A percentile compares a stretch with the other conserved stretches of the same genome.
Conservation (phyloP, 2,113 vertebrate genomes). For the Eleginops maclovinus region DNA sequence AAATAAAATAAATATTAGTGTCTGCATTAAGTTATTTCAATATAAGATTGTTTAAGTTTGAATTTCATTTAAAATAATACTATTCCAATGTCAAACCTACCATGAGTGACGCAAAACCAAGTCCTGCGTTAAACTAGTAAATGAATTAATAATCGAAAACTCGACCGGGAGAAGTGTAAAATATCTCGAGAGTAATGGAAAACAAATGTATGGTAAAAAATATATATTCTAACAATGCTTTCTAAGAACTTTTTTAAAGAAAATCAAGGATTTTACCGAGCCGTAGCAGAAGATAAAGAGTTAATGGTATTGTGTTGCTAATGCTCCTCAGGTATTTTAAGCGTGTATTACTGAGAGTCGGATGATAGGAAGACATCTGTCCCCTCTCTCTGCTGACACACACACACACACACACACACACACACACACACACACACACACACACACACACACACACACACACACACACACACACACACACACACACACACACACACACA, state of each 20-base stretch:
- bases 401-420: slow-evolving; percentile 5
- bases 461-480: slow-evolving; percentile 12
- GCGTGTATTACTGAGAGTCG: slow-evolving; percentile 23
- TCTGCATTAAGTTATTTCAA: background rate
- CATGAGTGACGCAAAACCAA: too few relatives aligned
- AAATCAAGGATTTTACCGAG: background rate
- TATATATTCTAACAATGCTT: background rate
- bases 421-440: slow-evolving; percentile 7
- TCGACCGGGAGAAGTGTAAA: too few relatives aligned
- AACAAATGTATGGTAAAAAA: too few relatives aligned
- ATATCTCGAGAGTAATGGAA: too few relatives aligned
- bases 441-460: slow-evolving; percentile 4
- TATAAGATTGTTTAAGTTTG: background rate
- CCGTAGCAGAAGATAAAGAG: slow-evolving; percentile 5
- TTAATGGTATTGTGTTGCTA: slow-evolving; percentile 44
- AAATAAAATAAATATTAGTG: background rate
- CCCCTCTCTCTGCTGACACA: slow-evolving; percentile 33
- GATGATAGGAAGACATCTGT: slow-evolving; percentile 48
- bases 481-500: background rate
- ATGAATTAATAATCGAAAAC: background rate
- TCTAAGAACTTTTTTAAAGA: background rate
- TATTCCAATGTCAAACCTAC: background rate
- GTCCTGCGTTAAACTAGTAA: too few relatives aligned
- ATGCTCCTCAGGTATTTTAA: slow-evolving; percentile 49
- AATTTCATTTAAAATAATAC: background rate